These are phyloP conservation scores for Xylophagus ater DNA, from an alignment of 2,888 invertebrate species.

Conservation along the genomic window DNA sequence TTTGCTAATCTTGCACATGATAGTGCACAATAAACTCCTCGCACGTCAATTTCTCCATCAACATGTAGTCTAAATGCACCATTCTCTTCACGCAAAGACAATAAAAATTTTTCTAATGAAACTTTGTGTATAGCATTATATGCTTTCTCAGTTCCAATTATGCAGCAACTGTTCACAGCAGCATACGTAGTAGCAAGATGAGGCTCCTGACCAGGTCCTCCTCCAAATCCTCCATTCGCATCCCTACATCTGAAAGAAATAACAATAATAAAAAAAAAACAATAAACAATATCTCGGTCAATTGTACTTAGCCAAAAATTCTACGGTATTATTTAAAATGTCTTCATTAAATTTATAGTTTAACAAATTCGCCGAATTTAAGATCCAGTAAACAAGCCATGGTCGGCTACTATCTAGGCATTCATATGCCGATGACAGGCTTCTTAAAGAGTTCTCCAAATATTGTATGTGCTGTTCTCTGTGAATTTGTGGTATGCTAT, in stretches of 20 bases:
- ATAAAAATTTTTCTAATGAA: slow-evolving; percentile 61
- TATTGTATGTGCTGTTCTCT: slow-evolving; percentile 53
- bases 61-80: slow-evolving; percentile 89
- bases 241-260: slow-evolving; percentile 27
- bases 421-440: slow-evolving; percentile 61
- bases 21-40: slow-evolving; percentile 95
- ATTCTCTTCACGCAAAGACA: slow-evolving; percentile 63
- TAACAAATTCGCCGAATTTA: slow-evolving; percentile 77
- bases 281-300: not conserved
- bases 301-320: slow-evolving; percentile 47
- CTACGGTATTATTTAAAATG: slow-evolving; percentile 43
- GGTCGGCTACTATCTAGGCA: slow-evolving; percentile 89
- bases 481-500: slow-evolving; percentile 49
- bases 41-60: slow-evolving; percentile 86
- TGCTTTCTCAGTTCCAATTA: slow-evolving; percentile 79
- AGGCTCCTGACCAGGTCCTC: slow-evolving; percentile 84
- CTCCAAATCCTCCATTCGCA: slow-evolving; percentile 71
- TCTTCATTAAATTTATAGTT: slow-evolving; percentile 50
- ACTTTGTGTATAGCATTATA: slow-evolving; percentile 73
- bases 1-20: slow-evolving; percentile 67
- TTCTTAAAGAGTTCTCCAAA: slow-evolving; percentile 54
- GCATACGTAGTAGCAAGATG: slow-evolving; percentile 98
- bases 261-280: not conserved
- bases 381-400: slow-evolving; percentile 96
- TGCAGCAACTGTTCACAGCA: slow-evolving; percentile 84